Percentiles rank a stretch among this genome's conserved stretches.
Conservation (phyloP, 2,113 vertebrate genomes). For the Semicossyphus pulcher region DNA sequence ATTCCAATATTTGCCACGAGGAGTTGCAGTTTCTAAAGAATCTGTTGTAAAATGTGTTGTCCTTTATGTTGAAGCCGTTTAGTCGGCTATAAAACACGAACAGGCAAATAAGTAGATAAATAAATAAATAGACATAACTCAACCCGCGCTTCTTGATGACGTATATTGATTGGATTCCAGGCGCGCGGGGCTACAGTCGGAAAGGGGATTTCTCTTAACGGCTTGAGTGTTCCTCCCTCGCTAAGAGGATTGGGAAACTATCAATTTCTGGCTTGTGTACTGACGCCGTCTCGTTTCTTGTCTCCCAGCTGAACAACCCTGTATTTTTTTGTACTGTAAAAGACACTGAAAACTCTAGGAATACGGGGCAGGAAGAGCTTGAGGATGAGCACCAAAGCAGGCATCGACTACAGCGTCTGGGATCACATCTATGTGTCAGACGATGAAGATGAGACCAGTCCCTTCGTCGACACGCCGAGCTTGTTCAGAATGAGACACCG, state of each 20-base stretch:
- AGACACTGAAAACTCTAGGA: background rate
- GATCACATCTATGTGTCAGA: slow-evolving; percentile 94
- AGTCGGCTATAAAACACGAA: too few species aligned
- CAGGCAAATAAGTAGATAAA: background rate
- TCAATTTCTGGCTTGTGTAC: background rate
- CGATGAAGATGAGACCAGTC: slow-evolving; percentile 91
- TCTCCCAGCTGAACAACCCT: background rate
- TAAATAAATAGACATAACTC: background rate
- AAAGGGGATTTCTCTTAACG: background rate
- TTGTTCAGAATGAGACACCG: slow-evolving; percentile 93
- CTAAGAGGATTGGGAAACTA: slow-evolving; percentile 41
- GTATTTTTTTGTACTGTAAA: too few species aligned
- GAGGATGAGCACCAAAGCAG: slow-evolving; percentile 80
- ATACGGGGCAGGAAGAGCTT: background rate
- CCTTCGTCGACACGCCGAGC: slow-evolving; percentile 92
- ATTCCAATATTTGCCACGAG: background rate
- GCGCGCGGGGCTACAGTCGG: background rate
- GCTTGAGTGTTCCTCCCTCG: background rate
- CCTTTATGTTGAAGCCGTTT: too few species aligned
- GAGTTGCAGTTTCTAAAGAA: too few species aligned
- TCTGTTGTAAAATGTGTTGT: too few species aligned
- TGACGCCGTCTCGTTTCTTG: background rate
- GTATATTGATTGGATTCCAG: background rate
- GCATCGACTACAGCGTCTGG: slow-evolving; percentile 93
- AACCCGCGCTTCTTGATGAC: slow-evolving; percentile 30